A percentile compares a stretch with the other conserved stretches of the same genome.
These are phyloP conservation scores for Microctonus aethiopoides DNA, from an alignment of 2,888 invertebrate species.

Conservation along the genomic window DNA sequence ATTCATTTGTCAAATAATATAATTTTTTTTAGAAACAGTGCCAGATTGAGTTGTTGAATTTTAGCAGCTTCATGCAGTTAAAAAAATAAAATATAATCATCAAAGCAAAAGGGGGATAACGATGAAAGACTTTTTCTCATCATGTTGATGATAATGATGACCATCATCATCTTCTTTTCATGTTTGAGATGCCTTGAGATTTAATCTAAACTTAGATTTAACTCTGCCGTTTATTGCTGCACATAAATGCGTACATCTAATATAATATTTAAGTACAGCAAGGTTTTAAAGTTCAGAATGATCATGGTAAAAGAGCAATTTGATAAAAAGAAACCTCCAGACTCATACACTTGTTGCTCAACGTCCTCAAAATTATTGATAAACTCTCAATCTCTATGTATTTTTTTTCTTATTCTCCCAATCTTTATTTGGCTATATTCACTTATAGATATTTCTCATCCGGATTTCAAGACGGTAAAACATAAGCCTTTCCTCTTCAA, in stretches of 20 bases:
- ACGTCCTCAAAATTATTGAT: slow-evolving; percentile 12
- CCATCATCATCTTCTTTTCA: slow-evolving; percentile 4
- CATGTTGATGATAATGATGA: background rate
- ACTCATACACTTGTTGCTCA: slow-evolving; percentile 14
- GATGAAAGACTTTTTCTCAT: background rate
- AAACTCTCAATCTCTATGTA: background rate
- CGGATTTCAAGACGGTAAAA: background rate
- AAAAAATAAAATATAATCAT: background rate
- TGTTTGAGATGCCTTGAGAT: background rate
- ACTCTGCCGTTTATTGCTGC: background rate
- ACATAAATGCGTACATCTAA: background rate
- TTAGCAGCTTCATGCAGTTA: too few species aligned
- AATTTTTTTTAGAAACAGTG: background rate
- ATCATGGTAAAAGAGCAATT: background rate
- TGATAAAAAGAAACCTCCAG: background rate
- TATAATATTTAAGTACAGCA: background rate
- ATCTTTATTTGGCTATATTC: too few species aligned
- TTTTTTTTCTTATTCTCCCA: too few species aligned
- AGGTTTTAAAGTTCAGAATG: background rate
- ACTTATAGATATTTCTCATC: background rate
- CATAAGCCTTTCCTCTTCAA: slow-evolving; percentile 25
- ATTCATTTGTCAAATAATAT: background rate
- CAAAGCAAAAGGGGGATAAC: background rate
- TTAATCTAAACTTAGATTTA: background rate
- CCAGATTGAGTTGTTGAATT: too few species aligned